Evolutionary conservation across 1,140 invertebrate species (phyloP).

Genomic region (Metopolophium dirhodum): DNA sequence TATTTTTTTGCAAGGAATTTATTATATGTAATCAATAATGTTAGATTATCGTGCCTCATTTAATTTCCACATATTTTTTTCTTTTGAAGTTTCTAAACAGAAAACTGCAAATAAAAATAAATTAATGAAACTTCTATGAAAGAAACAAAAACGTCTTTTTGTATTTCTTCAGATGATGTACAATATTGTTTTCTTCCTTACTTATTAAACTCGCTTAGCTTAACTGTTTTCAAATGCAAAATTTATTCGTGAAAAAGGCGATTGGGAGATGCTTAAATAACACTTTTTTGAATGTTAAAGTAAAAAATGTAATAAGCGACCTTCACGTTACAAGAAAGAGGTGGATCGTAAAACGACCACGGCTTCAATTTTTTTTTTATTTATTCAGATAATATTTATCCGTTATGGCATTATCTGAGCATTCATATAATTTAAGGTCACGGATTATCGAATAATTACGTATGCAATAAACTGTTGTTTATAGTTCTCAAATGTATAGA

Average conservation of each 20-base stretch:
- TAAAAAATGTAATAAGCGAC: neutral
- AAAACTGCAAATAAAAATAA: neutral
- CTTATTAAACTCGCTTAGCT: neutral
- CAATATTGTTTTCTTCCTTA: neutral
- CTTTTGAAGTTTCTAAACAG: neutral
- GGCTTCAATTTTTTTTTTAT: neutral
- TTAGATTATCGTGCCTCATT: neutral
- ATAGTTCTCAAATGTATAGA: neutral
- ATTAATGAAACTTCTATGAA: neutral
- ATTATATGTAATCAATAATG: neutral
- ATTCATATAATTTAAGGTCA: neutral
- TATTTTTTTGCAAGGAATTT: neutral
- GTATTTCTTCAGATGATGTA: neutral
- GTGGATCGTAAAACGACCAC: neutral
- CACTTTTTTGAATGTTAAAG: neutral
- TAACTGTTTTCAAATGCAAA: neutral
- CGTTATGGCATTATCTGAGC: too few relatives aligned
- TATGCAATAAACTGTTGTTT: neutral
- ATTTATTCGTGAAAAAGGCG: constrained; percentile 13
- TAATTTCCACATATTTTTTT: neutral
- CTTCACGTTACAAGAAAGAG: neutral
- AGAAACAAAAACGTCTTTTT: neutral
- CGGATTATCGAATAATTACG: neutral
- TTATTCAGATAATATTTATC: neutral
- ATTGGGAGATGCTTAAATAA: constrained; percentile 30